These are phyloP conservation scores for Odontocolon sp. DNA, from an alignment of 2,888 invertebrate species.

Conservation along the genomic window DNA sequence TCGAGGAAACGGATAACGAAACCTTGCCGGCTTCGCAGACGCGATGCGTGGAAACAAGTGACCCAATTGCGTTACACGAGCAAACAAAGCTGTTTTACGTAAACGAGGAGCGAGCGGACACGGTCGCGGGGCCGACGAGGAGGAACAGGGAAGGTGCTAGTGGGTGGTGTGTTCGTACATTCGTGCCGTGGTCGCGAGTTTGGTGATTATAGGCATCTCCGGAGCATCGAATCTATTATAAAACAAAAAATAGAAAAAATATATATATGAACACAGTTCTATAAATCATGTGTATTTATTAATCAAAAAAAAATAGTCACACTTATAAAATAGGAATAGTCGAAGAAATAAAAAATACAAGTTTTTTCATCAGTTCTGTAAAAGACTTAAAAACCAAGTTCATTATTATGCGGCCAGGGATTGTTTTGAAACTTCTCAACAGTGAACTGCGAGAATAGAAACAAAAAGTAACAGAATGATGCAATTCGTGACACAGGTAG, in stretches of 20 bases:
- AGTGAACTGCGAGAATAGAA: neutral
- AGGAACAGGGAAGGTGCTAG: conserved; percentile 3
- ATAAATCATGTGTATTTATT: too few species aligned
- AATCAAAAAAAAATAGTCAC: too few species aligned
- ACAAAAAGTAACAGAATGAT: neutral
- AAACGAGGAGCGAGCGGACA: conserved; percentile 37
- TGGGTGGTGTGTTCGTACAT: conserved; percentile 21
- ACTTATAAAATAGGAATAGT: too few species aligned
- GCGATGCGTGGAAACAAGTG: conserved; percentile 46
- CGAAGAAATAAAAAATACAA: too few species aligned
- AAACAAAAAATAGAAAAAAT: neutral
- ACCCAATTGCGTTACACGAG: conserved; percentile 57
- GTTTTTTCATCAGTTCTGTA: too few species aligned
- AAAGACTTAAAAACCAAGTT: too few species aligned
- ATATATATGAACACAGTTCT: neutral
- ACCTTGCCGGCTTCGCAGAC: neutral
- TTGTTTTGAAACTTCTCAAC: neutral
- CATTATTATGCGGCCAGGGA: too few species aligned
- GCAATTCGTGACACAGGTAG: neutral
- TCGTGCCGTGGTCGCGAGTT: conserved; percentile 18
- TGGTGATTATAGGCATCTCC: conserved; percentile 1
- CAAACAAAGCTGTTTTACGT: conserved; percentile 63
- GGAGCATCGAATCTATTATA: neutral
- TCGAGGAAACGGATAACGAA: conserved; percentile 37
- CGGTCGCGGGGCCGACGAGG: neutral